Conservation (phyloP, 2,113 vertebrate species). For the Climacteris rufus region DNA sequence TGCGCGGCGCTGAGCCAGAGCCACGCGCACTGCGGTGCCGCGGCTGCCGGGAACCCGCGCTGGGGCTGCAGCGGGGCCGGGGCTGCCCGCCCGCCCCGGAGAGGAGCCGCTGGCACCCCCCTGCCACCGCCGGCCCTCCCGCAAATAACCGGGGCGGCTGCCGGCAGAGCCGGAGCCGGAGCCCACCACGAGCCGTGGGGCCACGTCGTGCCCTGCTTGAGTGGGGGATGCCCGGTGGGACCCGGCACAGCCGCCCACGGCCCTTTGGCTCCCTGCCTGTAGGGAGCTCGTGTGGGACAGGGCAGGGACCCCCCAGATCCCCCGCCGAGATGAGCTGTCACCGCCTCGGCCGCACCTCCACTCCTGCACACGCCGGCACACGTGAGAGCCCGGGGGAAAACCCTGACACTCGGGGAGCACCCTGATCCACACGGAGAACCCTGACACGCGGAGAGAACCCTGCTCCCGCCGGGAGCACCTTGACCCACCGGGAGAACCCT, state of each 20-base stretch:
- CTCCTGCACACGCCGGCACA: background rate
- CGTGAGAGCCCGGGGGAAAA: background rate
- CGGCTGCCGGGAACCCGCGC: background rate
- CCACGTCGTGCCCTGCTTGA: background rate
- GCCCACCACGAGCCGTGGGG: fast-evolving
- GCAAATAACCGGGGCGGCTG: background rate
- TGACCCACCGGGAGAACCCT: background rate
- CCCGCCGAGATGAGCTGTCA: background rate
- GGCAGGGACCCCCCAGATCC: background rate
- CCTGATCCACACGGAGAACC: background rate
- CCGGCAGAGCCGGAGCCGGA: background rate
- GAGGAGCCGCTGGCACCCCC: background rate
- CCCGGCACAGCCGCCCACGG: background rate
- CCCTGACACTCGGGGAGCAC: background rate
- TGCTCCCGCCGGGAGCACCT: background rate
- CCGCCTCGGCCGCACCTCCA: background rate
- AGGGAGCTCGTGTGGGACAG: background rate
- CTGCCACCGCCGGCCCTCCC: background rate
- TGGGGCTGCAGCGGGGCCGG: background rate
- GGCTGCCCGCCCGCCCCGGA: background rate
- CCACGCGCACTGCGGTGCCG: constrained; percentile 37
- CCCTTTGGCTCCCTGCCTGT: background rate
- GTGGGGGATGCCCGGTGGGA: background rate
- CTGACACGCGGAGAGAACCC: background rate
- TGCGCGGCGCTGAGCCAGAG: constrained; percentile 2